Evolutionary conservation across 2,113 vertebrate genomes (phyloP), one percentile per base, ranked within the genome.

Genomic region (Phalacrocorax aristotelis): DNA sequence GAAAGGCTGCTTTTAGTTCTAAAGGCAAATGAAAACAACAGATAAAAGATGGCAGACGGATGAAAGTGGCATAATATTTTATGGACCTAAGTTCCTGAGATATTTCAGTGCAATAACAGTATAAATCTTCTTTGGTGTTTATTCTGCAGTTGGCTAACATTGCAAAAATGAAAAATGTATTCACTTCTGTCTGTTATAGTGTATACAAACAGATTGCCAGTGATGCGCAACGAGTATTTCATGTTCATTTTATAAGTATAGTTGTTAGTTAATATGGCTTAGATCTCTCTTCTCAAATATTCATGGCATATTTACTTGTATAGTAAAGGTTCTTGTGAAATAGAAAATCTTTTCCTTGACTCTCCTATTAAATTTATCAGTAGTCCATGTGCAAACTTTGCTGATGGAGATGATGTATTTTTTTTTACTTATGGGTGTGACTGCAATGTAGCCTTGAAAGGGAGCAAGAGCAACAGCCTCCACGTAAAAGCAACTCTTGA

Each of bases 11-110:
- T 95, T 8, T 92, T 83, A 74, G 42, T 66, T 80, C 83, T 75
- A 52, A 95, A 80, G 21, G 68, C 87, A 82, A 70, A 80, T 78
- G 32, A 84, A 96, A 97, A 96, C 60, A 88, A 76, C 55, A 89
- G 68, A 72, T 68, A 87, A 84, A 93, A 85, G 69, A 90, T 60
- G 52, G 65, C 83, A 89, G 78, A 93, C 27, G 15, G 65, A 92
- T 82, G 55, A n/a, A 97, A 90, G 60, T 71, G 49, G 51, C 34
- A 49, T 52, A 30, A 44, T 92, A 72, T 58, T 84, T 92, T 85
- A 89, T 71, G 38, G 76, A n/a, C 22, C 7, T 14, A 78, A 52
- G 72, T 58, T 86, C 58, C 64, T 20, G 9, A 82, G 86, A 40
- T 69, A 51, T 68, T 93, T 69, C 77, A 91, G 11, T 78, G 58